Conservation (phyloP, 2,888 invertebrate genomes). For the Leptopilina syphax region DNA sequence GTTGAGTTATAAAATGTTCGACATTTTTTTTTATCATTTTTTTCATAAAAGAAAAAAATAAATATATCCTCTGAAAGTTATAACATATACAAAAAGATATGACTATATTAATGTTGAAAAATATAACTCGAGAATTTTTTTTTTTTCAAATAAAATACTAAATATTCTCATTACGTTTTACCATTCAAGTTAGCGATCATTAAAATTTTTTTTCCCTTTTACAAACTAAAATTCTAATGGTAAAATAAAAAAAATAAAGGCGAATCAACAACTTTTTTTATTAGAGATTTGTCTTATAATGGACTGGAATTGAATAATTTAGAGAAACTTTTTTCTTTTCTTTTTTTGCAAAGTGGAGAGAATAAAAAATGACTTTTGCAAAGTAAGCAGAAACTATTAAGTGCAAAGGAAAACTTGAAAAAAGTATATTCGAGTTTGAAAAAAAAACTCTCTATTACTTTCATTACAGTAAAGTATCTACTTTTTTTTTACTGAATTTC, state of each 20-base stretch:
- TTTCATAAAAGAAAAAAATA: too few relatives aligned
- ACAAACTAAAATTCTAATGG: neutral
- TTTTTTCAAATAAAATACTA: neutral
- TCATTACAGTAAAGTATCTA: too few relatives aligned
- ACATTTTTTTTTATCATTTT: too few relatives aligned
- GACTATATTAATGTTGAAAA: neutral
- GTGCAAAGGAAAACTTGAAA: slow-evolving; percentile 5
- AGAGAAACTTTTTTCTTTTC: neutral
- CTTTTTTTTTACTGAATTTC: too few relatives aligned
- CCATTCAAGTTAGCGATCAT: neutral
- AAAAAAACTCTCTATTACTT: too few relatives aligned
- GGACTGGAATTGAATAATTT: neutral
- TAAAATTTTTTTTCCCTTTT: neutral
- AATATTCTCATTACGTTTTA: neutral
- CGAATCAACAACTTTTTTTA: neutral
- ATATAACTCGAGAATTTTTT: neutral
- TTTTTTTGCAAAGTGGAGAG: neutral
- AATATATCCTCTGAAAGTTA: too few relatives aligned
- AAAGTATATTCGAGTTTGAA: too few relatives aligned
- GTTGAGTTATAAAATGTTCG: too few relatives aligned
- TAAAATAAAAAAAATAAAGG: neutral
- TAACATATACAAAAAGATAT: too few relatives aligned
- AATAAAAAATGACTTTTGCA: slow-evolving; percentile 7
- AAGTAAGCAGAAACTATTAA: neutral
- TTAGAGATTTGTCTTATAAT: neutral